Evolutionary conservation across 2,888 invertebrate species (phyloP).

Genomic region (Cyaniris semiargus): DNA sequence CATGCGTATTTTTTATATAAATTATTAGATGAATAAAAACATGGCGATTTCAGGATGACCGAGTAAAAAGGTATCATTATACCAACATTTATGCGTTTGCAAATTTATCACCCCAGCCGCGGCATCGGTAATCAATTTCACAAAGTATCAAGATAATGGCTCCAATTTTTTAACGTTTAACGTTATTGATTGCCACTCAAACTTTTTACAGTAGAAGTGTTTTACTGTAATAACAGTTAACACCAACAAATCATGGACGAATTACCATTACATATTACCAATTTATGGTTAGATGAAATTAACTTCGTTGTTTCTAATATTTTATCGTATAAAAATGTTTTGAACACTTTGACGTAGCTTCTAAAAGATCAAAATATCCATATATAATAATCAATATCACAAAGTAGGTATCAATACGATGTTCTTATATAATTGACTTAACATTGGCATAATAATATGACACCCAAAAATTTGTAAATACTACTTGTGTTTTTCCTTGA

Average conservation of each 20-base stretch:
- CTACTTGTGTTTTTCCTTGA: background rate
- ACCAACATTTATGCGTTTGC: background rate
- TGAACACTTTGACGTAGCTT: no score
- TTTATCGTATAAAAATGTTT: background rate
- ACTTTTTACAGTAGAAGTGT: slow-evolving; percentile 24
- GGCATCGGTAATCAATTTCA: slow-evolving; percentile 21
- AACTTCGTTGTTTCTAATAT: background rate
- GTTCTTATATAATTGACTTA: background rate
- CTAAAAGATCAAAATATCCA: no score
- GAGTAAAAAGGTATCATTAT: slow-evolving; percentile 1
- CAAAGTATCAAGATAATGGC: slow-evolving; percentile 15
- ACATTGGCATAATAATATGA: background rate
- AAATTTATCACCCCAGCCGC: background rate
- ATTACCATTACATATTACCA: background rate
- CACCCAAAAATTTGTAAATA: no score
- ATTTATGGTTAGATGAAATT: background rate
- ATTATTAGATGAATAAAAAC: background rate
- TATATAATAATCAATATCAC: background rate
- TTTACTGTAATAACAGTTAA: slow-evolving; percentile 15
- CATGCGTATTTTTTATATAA: no score
- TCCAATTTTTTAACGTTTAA: slow-evolving; percentile 23
- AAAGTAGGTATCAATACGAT: background rate
- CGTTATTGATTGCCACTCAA: slow-evolving; percentile 28
- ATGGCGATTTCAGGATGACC: background rate
- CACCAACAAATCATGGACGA: background rate